phyloP scores from a whole-genome alignment of 2,888 invertebrate species.

The Saturnia pavonia region DNA sequence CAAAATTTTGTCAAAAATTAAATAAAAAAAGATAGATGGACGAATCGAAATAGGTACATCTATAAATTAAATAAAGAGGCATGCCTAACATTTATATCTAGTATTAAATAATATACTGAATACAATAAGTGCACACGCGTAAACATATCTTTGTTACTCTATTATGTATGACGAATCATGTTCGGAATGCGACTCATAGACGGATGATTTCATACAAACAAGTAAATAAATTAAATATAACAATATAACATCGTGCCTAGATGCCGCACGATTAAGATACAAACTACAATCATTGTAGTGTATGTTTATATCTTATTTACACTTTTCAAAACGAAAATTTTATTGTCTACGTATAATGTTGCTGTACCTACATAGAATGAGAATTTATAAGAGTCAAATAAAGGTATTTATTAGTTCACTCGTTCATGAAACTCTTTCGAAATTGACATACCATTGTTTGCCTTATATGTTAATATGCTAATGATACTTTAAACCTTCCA shows the following conservation, averaged over 20 bases:
- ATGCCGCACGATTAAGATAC: neutral
- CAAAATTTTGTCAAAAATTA: neutral
- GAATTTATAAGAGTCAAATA: neutral
- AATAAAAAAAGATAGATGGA: neutral
- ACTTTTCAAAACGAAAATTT: neutral
- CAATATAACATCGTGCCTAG: neutral
- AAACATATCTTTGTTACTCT: neutral
- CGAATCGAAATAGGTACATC: neutral
- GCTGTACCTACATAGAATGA: too few species aligned
- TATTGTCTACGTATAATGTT: neutral
- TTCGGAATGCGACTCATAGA: conserved; percentile 11
- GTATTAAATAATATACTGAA: neutral
- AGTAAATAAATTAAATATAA: conserved; percentile 11
- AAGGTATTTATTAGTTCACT: neutral
- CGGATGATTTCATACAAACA: conserved; percentile 13
- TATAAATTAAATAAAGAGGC: neutral
- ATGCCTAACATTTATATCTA: neutral
- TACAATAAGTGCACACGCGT: neutral
- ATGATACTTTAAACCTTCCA: too few species aligned
- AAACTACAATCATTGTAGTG: neutral
- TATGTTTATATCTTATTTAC: neutral
- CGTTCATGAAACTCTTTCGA: too few species aligned
- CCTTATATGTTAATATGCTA: too few species aligned
- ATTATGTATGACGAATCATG: conserved; percentile 14
- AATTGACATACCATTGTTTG: too few species aligned